Conservation (phyloP, 2,113 vertebrate genomes). For the Chroicocephalus ridibundus region DNA sequence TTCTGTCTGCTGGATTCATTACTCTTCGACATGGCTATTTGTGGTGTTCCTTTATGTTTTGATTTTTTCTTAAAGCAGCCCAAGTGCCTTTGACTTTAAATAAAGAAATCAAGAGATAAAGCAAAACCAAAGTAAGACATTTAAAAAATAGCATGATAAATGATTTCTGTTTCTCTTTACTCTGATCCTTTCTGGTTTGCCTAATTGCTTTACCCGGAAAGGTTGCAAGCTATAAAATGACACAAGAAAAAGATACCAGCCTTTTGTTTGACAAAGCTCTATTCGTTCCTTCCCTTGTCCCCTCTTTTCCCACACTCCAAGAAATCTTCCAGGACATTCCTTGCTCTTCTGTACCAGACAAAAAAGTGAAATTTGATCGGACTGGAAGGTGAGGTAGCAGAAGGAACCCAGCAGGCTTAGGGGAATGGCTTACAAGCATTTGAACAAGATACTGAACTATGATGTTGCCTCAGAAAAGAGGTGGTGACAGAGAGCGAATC, state of each 20-base stretch:
- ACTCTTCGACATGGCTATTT: not conserved
- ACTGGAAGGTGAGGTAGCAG: not conserved
- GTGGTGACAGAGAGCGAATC: not conserved
- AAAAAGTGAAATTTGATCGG: not conserved
- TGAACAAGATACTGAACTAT: not conserved
- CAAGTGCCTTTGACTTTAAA: not conserved
- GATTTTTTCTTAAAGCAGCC: not conserved
- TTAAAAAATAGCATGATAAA: not conserved
- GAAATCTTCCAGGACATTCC: not conserved
- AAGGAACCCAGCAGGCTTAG: not conserved
- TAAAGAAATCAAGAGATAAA: not conserved
- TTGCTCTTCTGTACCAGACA: not conserved
- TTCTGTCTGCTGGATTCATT: conserved; percentile 38
- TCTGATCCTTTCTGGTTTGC: not conserved
- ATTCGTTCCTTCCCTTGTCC: not conserved
- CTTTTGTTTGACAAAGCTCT: not conserved
- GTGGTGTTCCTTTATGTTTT: not conserved
- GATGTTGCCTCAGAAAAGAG: not conserved
- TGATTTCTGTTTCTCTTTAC: not conserved
- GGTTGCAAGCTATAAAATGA: not conserved
- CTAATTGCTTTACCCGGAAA: not conserved
- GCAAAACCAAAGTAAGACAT: not conserved
- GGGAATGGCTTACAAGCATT: not conserved
- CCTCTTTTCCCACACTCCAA: not conserved
- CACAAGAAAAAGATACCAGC: not conserved